A percentile compares a stretch with the other conserved stretches of the same genome.
Conservation (phyloP, 1,140 invertebrate genomes). For the Aphaenogaster ashmeadi region DNA sequence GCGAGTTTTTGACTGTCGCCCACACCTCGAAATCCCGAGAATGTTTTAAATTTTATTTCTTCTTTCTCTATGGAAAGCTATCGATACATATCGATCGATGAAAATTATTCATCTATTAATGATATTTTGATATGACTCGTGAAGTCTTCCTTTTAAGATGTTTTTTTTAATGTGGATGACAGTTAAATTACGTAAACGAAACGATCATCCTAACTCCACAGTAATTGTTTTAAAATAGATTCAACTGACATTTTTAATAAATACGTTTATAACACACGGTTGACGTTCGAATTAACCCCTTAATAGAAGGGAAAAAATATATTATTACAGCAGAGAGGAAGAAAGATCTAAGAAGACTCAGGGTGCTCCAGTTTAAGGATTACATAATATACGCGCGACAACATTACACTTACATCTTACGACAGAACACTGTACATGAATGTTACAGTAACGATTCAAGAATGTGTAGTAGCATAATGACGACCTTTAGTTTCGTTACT, state of each 20-base stretch:
- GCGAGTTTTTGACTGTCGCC: background rate
- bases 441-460: constrained; percentile 69
- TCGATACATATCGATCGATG: background rate
- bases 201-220: background rate
- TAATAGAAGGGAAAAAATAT: background rate
- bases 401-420: constrained; percentile 22
- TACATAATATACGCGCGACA: background rate
- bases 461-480: constrained; percentile 73
- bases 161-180: background rate
- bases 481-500: constrained; percentile 72
- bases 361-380: background rate
- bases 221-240: constrained; percentile 13
- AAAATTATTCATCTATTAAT: background rate
- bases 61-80: too few species aligned
- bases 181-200: background rate
- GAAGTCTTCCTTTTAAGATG: background rate
- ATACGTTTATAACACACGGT: background rate
- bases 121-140: background rate
- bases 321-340: background rate
- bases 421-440: constrained; percentile 63
- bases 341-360: background rate
- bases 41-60: constrained; percentile 31
- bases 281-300: background rate
- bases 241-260: background rate
- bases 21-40: background rate